These are phyloP conservation scores for Pissodes strobi DNA, from an alignment of 1,140 invertebrate genomes.

Conservation along the genomic window DNA sequence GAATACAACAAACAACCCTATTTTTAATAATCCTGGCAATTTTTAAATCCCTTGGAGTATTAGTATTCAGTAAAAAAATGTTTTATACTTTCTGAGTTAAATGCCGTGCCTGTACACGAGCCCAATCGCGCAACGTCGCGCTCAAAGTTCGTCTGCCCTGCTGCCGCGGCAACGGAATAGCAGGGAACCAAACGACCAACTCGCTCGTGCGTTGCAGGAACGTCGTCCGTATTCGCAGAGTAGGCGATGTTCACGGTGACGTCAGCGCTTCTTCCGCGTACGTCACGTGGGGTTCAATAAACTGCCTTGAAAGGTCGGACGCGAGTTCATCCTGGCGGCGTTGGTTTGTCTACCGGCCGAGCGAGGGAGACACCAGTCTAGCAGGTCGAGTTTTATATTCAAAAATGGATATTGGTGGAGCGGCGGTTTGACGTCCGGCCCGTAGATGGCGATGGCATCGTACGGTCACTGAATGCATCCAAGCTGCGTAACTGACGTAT, in stretches of 20 bases:
- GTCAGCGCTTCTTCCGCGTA: constrained; percentile 52
- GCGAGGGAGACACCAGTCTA: constrained; percentile 28
- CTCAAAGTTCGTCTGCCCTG: constrained; percentile 12
- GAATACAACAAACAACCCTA: too few relatives aligned
- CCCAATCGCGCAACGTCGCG: constrained; percentile 20
- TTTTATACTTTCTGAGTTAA: too few relatives aligned
- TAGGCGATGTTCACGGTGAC: constrained; percentile 47
- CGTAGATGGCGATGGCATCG: too few relatives aligned
- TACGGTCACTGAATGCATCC: too few relatives aligned
- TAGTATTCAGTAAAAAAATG: too few relatives aligned
- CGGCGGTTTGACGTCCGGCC: neutral
- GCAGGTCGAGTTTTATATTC: neutral
- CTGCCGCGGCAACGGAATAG: constrained; percentile 5
- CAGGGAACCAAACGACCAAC: constrained; percentile 13
- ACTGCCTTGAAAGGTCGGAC: constrained; percentile 55
- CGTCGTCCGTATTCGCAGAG: constrained; percentile 39
- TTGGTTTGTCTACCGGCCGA: constrained; percentile 43
- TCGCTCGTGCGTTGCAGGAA: constrained; percentile 25
- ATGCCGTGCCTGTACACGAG: too few relatives aligned
- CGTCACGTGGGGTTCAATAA: constrained; percentile 53
- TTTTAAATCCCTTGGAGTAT: too few relatives aligned
- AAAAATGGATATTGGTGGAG: neutral
- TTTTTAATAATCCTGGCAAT: too few relatives aligned
- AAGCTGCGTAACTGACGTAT: too few relatives aligned
- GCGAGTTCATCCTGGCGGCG: constrained; percentile 17